Percentiles rank a stretch among this genome's conserved stretches.
Conservation (phyloP, 2,888 invertebrate genomes). For the Suillia variegata region DNA sequence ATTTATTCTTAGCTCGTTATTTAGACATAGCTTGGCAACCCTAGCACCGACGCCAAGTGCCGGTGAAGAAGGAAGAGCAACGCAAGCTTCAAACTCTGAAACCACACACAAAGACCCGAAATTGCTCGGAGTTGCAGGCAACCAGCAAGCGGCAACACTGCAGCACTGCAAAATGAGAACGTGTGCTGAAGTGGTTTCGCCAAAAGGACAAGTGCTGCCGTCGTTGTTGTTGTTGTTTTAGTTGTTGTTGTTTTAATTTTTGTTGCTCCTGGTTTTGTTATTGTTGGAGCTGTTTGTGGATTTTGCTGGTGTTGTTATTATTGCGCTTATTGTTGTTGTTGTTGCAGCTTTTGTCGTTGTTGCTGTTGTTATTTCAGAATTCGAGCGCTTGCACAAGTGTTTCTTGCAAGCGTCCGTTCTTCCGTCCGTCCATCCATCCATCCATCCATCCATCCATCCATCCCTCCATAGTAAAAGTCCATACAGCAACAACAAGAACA, state of each 20-base stretch:
- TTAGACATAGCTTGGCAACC: too few species aligned
- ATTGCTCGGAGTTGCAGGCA: neutral
- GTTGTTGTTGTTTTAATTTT: neutral
- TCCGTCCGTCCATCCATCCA: neutral
- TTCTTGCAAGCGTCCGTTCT: neutral
- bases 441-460: too few species aligned
- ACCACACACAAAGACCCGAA: neutral
- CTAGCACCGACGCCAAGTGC: too few species aligned
- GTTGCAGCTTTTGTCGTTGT: too few species aligned
- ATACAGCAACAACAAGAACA: neutral
- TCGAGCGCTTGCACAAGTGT: neutral
- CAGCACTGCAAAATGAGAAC: neutral
- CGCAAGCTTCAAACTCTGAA: neutral
- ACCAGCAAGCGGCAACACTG: neutral
- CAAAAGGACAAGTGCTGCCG: neutral
- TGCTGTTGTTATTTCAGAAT: neutral
- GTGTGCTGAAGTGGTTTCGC: conserved; percentile 2
- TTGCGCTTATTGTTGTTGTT: too few species aligned
- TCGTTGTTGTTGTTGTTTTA: neutral
- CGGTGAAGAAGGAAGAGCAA: neutral
- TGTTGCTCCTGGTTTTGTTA: too few species aligned
- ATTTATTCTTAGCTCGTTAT: too few species aligned
- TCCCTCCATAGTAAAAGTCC: neutral
- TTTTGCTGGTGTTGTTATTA: too few species aligned
- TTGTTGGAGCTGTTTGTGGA: too few species aligned